These are phyloP conservation scores for Isotomurus palustris DNA, from an alignment of 2,888 invertebrate genomes.

Conservation along the genomic window DNA sequence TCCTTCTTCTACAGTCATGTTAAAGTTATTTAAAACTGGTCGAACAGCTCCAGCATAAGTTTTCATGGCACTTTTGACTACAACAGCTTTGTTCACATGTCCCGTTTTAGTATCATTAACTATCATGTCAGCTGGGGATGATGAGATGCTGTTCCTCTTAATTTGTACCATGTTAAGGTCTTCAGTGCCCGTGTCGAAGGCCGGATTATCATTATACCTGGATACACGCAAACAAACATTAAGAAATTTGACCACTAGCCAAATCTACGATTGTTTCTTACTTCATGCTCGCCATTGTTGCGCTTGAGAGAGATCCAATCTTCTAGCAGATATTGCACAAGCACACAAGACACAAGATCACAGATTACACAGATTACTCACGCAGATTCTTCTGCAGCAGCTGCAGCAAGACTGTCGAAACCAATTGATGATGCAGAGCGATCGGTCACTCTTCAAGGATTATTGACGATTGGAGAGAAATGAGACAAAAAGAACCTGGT, in stretches of 20 bases:
- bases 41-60: slow-evolving; percentile 24
- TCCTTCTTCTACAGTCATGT: slow-evolving; percentile 34
- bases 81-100: slow-evolving; percentile 28
- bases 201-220: slow-evolving; percentile 27
- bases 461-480: background rate
- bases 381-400: no score
- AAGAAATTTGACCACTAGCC: no score
- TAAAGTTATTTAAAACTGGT: slow-evolving; percentile 29
- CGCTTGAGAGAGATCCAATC: no score
- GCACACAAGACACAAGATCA: no score
- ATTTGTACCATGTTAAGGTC: slow-evolving; percentile 30
- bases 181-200: slow-evolving; percentile 28
- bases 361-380: no score
- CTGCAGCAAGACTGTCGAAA: no score
- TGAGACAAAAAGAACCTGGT: background rate
- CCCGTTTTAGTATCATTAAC: slow-evolving; percentile 27
- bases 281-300: no score
- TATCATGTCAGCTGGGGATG: slow-evolving; percentile 21
- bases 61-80: slow-evolving; percentile 33
- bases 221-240: background rate
- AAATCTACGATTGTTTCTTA: no score
- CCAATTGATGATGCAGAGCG: no score
- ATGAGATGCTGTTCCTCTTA: slow-evolving; percentile 18
- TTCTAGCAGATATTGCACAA: no score
- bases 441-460: no score